phyloP scores from a whole-genome alignment of 1,140 invertebrate genomes.

The Amyelois transitella region DNA sequence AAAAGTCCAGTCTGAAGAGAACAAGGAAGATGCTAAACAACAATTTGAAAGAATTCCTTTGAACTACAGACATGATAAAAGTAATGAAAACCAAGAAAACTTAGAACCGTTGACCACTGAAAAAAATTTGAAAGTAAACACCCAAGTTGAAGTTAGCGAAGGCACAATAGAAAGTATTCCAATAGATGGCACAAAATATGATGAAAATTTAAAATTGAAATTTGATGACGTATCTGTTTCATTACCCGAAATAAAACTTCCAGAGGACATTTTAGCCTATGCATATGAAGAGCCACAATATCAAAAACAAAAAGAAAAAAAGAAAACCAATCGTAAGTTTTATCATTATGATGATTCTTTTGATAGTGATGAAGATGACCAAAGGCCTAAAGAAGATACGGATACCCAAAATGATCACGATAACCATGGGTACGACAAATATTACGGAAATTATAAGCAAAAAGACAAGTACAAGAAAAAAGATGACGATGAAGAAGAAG shows the following conservation, averaged over 20 bases:
- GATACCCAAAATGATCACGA: conserved; percentile 27
- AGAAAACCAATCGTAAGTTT: conserved; percentile 13
- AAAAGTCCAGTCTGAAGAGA: conserved; percentile 9
- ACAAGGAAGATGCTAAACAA: conserved; percentile 47
- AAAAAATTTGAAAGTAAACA: conserved; percentile 13
- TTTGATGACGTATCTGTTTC: conserved; percentile 51
- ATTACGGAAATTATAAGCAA: conserved; percentile 17
- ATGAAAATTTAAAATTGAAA: conserved; percentile 56
- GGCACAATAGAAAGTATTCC: conserved; percentile 32
- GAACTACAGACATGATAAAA: conserved; percentile 57
- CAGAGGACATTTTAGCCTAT: conserved; percentile 55
- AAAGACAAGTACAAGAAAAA: conserved; percentile 24
- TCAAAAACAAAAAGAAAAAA: conserved; percentile 22
- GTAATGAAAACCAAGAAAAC: conserved; percentile 20
- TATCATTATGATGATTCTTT: conserved; percentile 21
- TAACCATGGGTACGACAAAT: conserved; percentile 23
- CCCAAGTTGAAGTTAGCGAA: conserved; percentile 16
- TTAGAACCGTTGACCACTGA: neutral
- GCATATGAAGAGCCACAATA: conserved; percentile 26
- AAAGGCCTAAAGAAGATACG: conserved; percentile 17
- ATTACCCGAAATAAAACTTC: conserved; percentile 62
- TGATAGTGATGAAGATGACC: conserved; percentile 16
- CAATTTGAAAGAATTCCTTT: conserved; percentile 68
- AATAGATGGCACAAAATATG: conserved; percentile 32
- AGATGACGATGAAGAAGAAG: conserved; percentile 7